Conservation (phyloP, 2,888 invertebrate genomes). For the Pecten maximus region DNA sequence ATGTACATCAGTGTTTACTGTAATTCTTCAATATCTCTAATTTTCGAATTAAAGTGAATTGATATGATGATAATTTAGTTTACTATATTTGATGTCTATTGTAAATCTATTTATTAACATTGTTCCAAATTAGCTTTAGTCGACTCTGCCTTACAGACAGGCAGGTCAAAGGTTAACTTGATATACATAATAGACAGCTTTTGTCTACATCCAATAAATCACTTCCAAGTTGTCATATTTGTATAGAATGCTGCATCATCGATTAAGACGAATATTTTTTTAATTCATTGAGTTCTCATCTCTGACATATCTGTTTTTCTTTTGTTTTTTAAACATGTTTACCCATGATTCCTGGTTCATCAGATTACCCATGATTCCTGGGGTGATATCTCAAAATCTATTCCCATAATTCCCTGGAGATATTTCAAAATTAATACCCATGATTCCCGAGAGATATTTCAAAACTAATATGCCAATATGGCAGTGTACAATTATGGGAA, state of each 20-base stretch:
- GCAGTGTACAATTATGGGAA: constrained; percentile 19
- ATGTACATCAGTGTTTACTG: not conserved
- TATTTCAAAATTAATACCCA: constrained; percentile 33
- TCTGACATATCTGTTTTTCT: not conserved
- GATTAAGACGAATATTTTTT: constrained; percentile 4
- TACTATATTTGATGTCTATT: not conserved
- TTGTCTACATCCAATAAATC: constrained; percentile 1
- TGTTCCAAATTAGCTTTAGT: not conserved
- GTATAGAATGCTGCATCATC: not conserved
- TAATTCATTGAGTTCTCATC: constrained; percentile 31
- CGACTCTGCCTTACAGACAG: not conserved
- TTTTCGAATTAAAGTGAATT: not conserved
- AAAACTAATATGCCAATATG: constrained; percentile 13
- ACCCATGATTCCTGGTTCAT: not conserved
- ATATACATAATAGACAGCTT: not conserved
- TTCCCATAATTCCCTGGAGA: constrained; percentile 33
- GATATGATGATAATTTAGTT: not conserved
- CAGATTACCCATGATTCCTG: not conserved
- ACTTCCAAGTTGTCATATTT: not conserved
- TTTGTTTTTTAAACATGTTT: not conserved
- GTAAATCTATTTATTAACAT: no score
- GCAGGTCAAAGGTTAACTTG: not conserved
- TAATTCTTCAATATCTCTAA: not conserved
- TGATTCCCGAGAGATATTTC: not conserved
- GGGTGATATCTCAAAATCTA: not conserved